Evolutionary conservation across 2,113 vertebrate species (phyloP).

Genomic region (Sinocyclocheilus maitianheensis): DNA sequence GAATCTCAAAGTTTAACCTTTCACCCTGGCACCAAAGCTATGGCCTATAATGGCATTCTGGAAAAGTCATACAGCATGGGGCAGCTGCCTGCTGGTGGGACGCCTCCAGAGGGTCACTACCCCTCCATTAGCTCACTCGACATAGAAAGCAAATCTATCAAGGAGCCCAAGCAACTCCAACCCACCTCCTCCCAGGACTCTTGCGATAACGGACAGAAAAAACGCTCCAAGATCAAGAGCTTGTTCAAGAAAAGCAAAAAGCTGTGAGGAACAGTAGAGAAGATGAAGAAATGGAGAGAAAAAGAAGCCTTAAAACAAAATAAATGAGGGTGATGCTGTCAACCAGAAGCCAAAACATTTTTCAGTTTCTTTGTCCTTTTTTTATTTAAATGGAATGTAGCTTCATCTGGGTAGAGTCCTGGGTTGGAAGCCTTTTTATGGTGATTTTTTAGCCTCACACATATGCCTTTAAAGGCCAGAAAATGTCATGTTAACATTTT

Average conservation of each 20-base stretch:
- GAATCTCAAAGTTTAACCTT: slow-evolving; percentile 90
- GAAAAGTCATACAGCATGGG: slow-evolving; percentile 98
- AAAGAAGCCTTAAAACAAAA: slow-evolving; percentile 58
- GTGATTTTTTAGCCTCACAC: slow-evolving; percentile 71
- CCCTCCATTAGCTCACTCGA: slow-evolving; percentile 84
- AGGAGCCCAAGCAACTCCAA: slow-evolving; percentile 82
- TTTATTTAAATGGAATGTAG: slow-evolving; percentile 82
- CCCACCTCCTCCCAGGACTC: slow-evolving; percentile 90
- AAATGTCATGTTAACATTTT: slow-evolving; percentile 67
- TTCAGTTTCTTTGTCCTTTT: slow-evolving; percentile 50
- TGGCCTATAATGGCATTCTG: slow-evolving; percentile 90
- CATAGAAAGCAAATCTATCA: slow-evolving; percentile 81
- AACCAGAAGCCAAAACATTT: slow-evolving; percentile 69
- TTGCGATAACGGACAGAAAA: slow-evolving; percentile 90
- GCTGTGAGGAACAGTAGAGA: slow-evolving; percentile 37
- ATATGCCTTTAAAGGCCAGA: slow-evolving; percentile 60
- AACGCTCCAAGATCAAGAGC: slow-evolving; percentile 96
- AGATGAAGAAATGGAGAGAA: slow-evolving; percentile 24
- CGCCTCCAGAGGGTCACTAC: slow-evolving; percentile 79
- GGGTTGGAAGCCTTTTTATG: slow-evolving; percentile 75
- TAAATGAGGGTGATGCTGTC: slow-evolving; percentile 57
- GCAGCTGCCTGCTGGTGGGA: slow-evolving; percentile 84
- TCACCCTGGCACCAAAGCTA: slow-evolving; percentile 81
- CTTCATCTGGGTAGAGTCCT: slow-evolving; percentile 76
- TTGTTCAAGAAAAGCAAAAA: slow-evolving; percentile 92